Evolutionary conservation across 2,888 invertebrate genomes (phyloP).

Genomic region (Drosophila multiciliata): DNA sequence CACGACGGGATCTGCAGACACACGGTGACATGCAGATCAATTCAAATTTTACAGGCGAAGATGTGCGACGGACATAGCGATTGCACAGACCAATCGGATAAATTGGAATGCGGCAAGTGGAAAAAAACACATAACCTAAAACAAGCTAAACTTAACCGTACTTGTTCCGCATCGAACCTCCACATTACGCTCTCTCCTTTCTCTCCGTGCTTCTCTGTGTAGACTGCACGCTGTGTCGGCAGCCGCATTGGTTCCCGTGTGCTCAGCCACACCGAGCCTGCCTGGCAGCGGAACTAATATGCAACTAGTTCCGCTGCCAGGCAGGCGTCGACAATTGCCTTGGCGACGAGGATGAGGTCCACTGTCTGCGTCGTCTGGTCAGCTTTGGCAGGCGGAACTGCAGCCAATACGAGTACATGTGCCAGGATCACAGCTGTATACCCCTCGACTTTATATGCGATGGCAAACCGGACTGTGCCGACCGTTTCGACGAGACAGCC

Average conservation of each 20-base stretch:
- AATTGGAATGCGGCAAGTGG: constrained; percentile 83
- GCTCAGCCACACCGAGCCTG: constrained; percentile 87
- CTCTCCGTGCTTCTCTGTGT: neutral
- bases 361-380: constrained; percentile 64
- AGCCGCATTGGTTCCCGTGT: constrained; percentile 84
- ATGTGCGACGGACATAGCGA: constrained; percentile 83
- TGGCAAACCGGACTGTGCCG: constrained; percentile 89
- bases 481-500: constrained; percentile 88
- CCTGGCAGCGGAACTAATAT: constrained; percentile 89
- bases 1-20: constrained; percentile 50
- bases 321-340: constrained; percentile 88
- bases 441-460: constrained; percentile 89
- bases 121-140: neutral
- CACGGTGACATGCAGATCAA: constrained; percentile 83
- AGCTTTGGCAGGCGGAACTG: constrained; percentile 70
- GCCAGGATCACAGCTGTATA: constrained; percentile 87
- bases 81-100: constrained; percentile 83
- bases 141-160: constrained; percentile 6
- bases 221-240: constrained; percentile 81
- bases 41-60: constrained; percentile 84
- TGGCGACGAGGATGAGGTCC: constrained; percentile 88
- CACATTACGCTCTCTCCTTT: neutral
- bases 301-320: too few relatives aligned
- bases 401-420: constrained; percentile 79
- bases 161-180: constrained; percentile 17